These are phyloP conservation scores for Danio kyathit DNA, from an alignment of 2,797 vertebrate species.

Conservation along the genomic window DNA sequence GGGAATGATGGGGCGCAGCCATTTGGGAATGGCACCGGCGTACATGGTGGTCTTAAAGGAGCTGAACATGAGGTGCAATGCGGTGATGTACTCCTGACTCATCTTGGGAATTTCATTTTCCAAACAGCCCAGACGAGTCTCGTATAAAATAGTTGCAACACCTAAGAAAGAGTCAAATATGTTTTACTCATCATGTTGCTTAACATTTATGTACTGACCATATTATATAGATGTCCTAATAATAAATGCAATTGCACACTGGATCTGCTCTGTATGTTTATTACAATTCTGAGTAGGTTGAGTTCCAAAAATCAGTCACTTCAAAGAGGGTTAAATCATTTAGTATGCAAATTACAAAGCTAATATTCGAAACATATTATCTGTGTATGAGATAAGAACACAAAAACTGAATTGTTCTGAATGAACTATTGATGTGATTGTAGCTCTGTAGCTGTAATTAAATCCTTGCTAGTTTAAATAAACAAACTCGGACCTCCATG, in stretches of 20 bases:
- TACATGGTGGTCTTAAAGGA: constrained; percentile 98
- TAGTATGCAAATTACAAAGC: neutral
- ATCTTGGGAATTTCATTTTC: constrained; percentile 83
- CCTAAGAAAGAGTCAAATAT: constrained; percentile 72
- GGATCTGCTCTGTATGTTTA: neutral
- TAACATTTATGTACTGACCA: neutral
- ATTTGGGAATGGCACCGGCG: constrained; percentile 91
- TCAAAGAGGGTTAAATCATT: neutral
- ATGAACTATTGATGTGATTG: neutral
- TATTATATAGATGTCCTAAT: neutral
- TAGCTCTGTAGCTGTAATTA: neutral
- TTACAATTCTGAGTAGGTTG: neutral
- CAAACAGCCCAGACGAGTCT: constrained; percentile 89
- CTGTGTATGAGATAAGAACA: neutral
- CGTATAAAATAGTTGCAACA: constrained; percentile 89
- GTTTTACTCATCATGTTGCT: neutral
- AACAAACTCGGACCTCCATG: neutral
- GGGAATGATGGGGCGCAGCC: constrained; percentile 89
- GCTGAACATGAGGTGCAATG: constrained; percentile 93
- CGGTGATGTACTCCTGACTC: constrained; percentile 89
- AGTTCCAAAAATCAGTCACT: neutral
- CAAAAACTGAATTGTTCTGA: neutral
- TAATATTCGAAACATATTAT: neutral
- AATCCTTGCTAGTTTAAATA: neutral
- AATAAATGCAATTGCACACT: neutral